Conservation (phyloP, 1,140 invertebrate species). For the Aphelenchoides fujianensis region DNA sequence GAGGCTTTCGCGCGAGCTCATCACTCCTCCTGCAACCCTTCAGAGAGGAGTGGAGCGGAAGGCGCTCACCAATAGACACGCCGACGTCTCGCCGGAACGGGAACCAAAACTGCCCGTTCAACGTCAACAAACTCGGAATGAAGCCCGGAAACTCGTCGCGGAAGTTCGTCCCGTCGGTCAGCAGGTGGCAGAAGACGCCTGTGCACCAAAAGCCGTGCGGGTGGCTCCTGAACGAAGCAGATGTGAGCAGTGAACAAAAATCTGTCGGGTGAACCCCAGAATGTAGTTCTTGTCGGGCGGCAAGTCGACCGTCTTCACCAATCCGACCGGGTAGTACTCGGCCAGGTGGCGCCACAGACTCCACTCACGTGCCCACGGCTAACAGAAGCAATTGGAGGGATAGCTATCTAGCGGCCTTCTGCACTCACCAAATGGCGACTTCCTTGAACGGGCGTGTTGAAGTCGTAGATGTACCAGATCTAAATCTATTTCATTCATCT, state of each 20-base stretch:
- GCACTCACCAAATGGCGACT: constrained; percentile 32
- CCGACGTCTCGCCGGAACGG: constrained; percentile 76
- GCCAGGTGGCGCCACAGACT: constrained; percentile 50
- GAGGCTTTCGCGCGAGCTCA: constrained; percentile 58
- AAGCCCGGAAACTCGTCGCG: constrained; percentile 76
- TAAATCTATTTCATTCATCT: no score
- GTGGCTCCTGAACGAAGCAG: constrained; percentile 69
- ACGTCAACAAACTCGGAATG: constrained; percentile 71
- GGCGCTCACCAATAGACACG: constrained; percentile 33
- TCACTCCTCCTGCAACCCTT: constrained; percentile 27
- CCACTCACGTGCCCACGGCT: background rate
- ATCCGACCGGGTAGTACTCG: constrained; percentile 64
- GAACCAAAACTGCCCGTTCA: constrained; percentile 76
- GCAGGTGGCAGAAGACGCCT: constrained; percentile 66
- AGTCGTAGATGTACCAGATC: constrained; percentile 44
- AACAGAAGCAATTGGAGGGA: background rate
- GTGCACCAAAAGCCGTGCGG: constrained; percentile 72
- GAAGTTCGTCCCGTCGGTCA: constrained; percentile 73
- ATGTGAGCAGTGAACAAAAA: background rate
- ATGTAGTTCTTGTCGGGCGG: constrained; percentile 64
- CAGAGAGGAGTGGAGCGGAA: background rate
- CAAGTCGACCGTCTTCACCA: constrained; percentile 64
- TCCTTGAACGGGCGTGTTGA: constrained; percentile 29
- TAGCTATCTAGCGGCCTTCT: background rate
- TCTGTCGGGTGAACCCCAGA: constrained; percentile 62